Percentiles rank a stretch among this genome's conserved stretches.
Evolutionary conservation across 2,797 vertebrate genomes (phyloP).

Genomic region (Lepilemur ruficaudatus): DNA sequence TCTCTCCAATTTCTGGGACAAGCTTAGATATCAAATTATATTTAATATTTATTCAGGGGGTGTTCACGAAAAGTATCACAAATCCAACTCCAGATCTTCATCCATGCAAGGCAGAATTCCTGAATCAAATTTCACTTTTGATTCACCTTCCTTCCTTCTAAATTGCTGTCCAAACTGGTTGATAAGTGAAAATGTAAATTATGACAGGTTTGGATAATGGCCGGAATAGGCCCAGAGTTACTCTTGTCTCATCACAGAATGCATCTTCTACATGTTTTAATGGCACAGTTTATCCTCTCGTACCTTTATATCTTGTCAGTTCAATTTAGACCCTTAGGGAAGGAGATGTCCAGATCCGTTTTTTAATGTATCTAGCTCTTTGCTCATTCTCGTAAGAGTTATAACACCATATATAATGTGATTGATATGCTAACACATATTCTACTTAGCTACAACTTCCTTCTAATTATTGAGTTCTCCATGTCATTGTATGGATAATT

Average conservation of each 20-base stretch:
- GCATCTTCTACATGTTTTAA: neutral
- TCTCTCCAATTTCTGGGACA: neutral
- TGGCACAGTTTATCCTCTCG: neutral
- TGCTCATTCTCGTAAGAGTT: neutral
- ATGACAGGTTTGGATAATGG: neutral
- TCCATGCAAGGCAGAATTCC: neutral
- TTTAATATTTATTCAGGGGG: neutral
- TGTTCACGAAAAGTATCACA: neutral
- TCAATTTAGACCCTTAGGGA: neutral
- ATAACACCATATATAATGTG: neutral
- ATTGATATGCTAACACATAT: neutral
- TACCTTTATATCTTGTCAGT: neutral
- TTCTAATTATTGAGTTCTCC: neutral
- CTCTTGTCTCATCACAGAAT: neutral
- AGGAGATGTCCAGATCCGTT: neutral
- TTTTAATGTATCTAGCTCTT: neutral
- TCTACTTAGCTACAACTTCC: neutral
- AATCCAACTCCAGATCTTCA: neutral
- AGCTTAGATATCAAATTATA: neutral
- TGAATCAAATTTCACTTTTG: neutral
- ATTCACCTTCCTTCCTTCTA: neutral
- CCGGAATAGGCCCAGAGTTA: neutral
- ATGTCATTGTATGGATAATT: neutral
- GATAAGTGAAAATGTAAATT: constrained; percentile 4
- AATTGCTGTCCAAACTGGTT: neutral